Percentiles rank a stretch among this genome's conserved stretches.
Conservation (phyloP, 2,113 vertebrate genomes). For the Acanthisitta chloris region DNA sequence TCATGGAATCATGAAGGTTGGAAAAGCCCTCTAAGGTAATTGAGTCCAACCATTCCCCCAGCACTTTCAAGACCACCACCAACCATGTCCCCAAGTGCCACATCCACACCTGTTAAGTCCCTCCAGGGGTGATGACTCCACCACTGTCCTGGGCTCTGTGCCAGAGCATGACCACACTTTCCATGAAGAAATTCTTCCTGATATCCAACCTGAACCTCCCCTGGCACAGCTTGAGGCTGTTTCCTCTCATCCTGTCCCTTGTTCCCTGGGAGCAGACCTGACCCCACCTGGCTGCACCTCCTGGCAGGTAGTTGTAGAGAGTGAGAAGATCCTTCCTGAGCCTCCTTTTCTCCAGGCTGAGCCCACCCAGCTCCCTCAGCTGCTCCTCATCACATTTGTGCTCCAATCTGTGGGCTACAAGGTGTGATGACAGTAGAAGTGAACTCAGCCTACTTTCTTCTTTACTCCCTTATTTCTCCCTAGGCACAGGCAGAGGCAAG, state of each 20-base stretch:
- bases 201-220: neutral
- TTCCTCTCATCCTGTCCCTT: neutral
- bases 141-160: neutral
- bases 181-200: neutral
- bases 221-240: neutral
- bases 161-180: neutral
- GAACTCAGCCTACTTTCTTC: neutral
- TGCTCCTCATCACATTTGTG: neutral
- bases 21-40: neutral
- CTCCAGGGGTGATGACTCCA: neutral
- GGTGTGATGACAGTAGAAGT: neutral
- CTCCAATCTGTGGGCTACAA: neutral
- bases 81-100: neutral
- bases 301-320: neutral
- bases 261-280: neutral
- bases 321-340: neutral
- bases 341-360: neutral
- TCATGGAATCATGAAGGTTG: neutral
- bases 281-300: fast-evolving
- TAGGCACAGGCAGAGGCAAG: conserved; percentile 95
- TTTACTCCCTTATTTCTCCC: neutral
- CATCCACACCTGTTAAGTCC: neutral
- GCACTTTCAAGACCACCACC: neutral
- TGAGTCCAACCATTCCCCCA: fast-evolving
- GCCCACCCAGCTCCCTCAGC: neutral